Percentiles rank a stretch among this genome's conserved stretches.
These are phyloP conservation scores for Hypomecis atomaria DNA, from an alignment of 2,888 invertebrate species.

Conservation along the genomic window DNA sequence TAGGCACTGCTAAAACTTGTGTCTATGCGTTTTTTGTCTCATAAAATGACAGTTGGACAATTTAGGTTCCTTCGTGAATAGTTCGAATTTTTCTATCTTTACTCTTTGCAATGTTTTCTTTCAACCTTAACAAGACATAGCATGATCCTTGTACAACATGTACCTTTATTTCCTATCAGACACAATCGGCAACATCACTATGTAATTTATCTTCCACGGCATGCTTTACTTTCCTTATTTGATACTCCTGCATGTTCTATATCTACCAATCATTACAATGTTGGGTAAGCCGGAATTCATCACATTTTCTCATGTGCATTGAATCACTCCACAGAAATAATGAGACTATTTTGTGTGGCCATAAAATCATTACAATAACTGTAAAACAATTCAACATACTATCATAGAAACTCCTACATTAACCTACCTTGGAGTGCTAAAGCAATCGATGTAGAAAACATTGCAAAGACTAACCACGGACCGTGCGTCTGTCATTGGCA, in stretches of 20 bases:
- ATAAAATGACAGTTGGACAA: neutral
- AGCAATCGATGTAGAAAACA: slow-evolving; percentile 66
- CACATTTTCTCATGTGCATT: slow-evolving; percentile 55
- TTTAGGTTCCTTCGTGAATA: slow-evolving; percentile 48
- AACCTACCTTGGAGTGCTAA: slow-evolving; percentile 28
- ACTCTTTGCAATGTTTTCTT: slow-evolving; percentile 84
- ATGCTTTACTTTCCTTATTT: slow-evolving; percentile 60
- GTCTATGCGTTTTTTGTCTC: neutral
- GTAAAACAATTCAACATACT: slow-evolving; percentile 40
- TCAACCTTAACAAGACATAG: slow-evolving; percentile 58
- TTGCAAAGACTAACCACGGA: slow-evolving; percentile 70
- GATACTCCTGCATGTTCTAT: slow-evolving; percentile 59
- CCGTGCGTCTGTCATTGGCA: slow-evolving; percentile 20
- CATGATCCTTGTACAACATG: slow-evolving; percentile 51
- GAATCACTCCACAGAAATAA: slow-evolving; percentile 53
- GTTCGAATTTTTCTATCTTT: slow-evolving; percentile 51
- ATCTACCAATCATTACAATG: slow-evolving; percentile 46
- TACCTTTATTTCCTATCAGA: slow-evolving; percentile 15
- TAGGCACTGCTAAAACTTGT: neutral
- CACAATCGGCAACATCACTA: slow-evolving; percentile 55
- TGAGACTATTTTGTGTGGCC: slow-evolving; percentile 82
- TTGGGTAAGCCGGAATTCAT: slow-evolving; percentile 58
- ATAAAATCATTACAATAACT: slow-evolving; percentile 50
- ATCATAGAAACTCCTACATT: slow-evolving; percentile 28
- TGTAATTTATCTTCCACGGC: slow-evolving; percentile 59